phyloP scores from a whole-genome alignment of 2,113 vertebrate genomes.

The Heteronetta atricapilla region DNA sequence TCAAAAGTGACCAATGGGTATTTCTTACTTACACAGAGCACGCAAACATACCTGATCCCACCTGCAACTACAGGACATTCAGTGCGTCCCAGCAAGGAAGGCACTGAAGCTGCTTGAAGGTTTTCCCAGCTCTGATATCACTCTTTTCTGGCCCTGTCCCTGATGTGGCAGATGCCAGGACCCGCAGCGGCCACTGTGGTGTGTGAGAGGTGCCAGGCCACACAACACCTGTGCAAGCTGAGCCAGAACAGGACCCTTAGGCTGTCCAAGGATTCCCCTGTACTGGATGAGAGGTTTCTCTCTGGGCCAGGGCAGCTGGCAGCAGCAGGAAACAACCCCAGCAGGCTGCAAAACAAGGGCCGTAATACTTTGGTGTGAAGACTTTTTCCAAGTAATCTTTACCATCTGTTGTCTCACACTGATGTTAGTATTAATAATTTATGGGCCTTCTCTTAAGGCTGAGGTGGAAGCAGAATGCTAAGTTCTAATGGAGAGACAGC shows the following conservation, averaged over 20 bases:
- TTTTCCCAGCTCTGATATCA: neutral
- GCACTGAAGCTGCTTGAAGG: neutral
- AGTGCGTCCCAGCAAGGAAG: neutral
- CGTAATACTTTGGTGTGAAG: slow-evolving; percentile 51
- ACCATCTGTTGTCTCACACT: slow-evolving; percentile 72
- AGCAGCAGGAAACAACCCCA: slow-evolving; percentile 44
- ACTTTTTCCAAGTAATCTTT: slow-evolving; percentile 72
- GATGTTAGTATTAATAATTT: slow-evolving; percentile 70
- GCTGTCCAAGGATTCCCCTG: slow-evolving; percentile 28
- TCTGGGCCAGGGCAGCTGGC: neutral
- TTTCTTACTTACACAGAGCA: neutral
- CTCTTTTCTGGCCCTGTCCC: neutral
- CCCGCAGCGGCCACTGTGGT: neutral
- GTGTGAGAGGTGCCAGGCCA: neutral
- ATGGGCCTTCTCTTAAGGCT: slow-evolving; percentile 61
- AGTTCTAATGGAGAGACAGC: slow-evolving; percentile 30
- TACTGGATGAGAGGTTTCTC: neutral
- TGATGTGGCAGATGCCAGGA: neutral
- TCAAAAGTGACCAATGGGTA: accelerated
- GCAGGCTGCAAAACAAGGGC: slow-evolving; percentile 27
- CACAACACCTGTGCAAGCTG: neutral
- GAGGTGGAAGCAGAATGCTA: slow-evolving; percentile 56
- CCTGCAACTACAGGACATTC: neutral
- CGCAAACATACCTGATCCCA: neutral
- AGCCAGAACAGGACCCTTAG: slow-evolving; percentile 12